These are phyloP conservation scores for Prorops nasuta DNA, from an alignment of 1,140 invertebrate genomes.

Conservation along the genomic window DNA sequence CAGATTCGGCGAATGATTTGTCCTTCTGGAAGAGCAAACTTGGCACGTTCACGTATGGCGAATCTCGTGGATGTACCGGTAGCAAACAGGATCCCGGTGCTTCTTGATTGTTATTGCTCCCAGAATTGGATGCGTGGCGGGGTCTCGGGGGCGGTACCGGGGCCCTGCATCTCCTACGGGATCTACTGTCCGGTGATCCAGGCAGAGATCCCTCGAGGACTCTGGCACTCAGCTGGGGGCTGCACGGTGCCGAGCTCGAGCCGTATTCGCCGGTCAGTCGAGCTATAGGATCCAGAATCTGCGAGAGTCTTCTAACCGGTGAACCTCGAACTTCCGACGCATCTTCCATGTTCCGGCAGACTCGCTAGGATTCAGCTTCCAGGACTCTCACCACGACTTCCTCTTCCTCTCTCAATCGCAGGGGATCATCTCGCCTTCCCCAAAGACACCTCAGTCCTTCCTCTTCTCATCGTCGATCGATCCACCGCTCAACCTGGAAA, in stretches of 20 bases:
- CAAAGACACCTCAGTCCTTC: constrained; percentile 18
- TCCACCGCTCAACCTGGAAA: constrained; percentile 13
- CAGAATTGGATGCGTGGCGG: constrained; percentile 33
- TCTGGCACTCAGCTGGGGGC: constrained; percentile 44
- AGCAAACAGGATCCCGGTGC: constrained; percentile 1
- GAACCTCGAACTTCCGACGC: too few relatives aligned
- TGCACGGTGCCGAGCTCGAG: constrained; percentile 58
- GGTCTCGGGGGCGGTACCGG: constrained; percentile 57
- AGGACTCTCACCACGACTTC: too few relatives aligned
- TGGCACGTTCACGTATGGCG: constrained; percentile 56
- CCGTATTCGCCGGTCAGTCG: constrained; percentile 60
- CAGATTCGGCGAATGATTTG: constrained; percentile 40
- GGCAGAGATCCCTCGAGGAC: constrained; percentile 27
- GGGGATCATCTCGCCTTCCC: constrained; percentile 16
- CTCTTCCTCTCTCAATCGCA: neutral
- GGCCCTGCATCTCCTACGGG: constrained; percentile 61
- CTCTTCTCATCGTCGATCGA: constrained; percentile 21
- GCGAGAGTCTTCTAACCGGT: constrained; percentile 67
- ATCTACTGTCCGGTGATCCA: constrained; percentile 64
- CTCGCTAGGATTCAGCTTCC: too few relatives aligned
- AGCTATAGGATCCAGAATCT: constrained; percentile 76
- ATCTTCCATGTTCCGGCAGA: too few relatives aligned
- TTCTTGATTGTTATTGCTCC: neutral
- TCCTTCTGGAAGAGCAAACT: constrained; percentile 49
- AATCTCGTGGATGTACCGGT: constrained; percentile 34